Conservation (phyloP, 2,113 vertebrate species). For the Phalacrocorax brasilianus region DNA sequence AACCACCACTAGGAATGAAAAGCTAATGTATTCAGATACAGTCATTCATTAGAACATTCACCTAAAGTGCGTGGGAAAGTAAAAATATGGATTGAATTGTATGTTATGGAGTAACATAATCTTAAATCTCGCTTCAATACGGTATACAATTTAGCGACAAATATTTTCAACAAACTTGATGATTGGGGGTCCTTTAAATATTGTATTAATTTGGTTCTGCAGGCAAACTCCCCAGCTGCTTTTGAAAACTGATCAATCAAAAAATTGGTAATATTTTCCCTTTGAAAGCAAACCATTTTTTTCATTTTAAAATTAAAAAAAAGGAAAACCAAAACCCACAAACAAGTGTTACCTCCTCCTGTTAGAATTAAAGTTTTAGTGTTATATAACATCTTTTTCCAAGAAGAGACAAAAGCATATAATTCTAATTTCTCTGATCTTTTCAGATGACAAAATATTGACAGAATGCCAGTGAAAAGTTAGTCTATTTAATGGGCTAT, state of each 20-base stretch:
- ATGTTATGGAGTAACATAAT: background rate
- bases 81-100: background rate
- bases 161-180: background rate
- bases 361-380: background rate
- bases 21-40: background rate
- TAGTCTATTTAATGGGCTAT: constrained; percentile 36
- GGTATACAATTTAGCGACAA: background rate
- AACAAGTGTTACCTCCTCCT: background rate
- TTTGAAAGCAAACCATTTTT: background rate
- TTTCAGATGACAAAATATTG: constrained; percentile 36
- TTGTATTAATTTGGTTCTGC: background rate
- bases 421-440: background rate
- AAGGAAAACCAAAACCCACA: background rate
- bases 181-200: background rate
- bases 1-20: background rate
- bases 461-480: constrained; percentile 40
- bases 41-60: background rate
- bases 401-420: background rate
- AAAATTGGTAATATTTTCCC: background rate
- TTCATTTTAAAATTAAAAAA: background rate
- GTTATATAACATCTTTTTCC: background rate
- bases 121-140: background rate
- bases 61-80: background rate
- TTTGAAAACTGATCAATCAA: background rate
- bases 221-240: background rate